phyloP scores from a whole-genome alignment of 2,888 invertebrate genomes.

The Baccha elongata region DNA sequence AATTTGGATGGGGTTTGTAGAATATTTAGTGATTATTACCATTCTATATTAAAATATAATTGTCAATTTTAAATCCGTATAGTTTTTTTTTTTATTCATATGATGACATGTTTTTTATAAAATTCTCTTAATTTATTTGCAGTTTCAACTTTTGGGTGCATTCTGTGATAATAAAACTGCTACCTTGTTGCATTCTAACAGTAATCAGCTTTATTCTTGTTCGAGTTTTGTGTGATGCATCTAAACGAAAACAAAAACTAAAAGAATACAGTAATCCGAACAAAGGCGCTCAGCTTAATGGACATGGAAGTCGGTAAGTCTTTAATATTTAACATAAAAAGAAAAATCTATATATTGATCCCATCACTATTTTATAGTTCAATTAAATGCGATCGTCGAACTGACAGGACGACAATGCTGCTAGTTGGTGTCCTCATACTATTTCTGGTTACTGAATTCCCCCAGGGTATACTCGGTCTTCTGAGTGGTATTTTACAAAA shows the following conservation, averaged over 20 bases:
- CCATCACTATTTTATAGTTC: conserved; percentile 72
- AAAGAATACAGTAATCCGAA: conserved; percentile 85
- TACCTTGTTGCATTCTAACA: conserved; percentile 89
- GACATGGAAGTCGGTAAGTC: conserved; percentile 65
- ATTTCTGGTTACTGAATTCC: conserved; percentile 94
- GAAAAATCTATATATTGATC: too few relatives aligned
- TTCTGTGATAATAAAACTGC: conserved; percentile 88
- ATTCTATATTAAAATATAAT: too few relatives aligned
- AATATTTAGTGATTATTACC: too few relatives aligned
- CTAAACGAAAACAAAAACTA: conserved; percentile 88
- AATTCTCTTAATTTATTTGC: conserved; percentile 22
- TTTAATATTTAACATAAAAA: background rate
- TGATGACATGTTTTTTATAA: too few relatives aligned
- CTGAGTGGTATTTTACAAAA: conserved; percentile 87
- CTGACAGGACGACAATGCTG: conserved; percentile 95
- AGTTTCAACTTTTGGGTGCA: conserved; percentile 89
- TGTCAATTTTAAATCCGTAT: too few relatives aligned
- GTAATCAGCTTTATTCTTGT: conserved; percentile 86
- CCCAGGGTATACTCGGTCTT: conserved; percentile 90
- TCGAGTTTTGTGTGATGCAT: conserved; percentile 88
- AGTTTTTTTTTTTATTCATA: too few relatives aligned
- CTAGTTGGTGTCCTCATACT: conserved; percentile 92
- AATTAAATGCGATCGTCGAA: conserved; percentile 87
- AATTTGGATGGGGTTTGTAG: too few relatives aligned
- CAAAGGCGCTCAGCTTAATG: conserved; percentile 81